Conservation (phyloP, 2,113 vertebrate species). For the Corythoichthys haematopterus region DNA sequence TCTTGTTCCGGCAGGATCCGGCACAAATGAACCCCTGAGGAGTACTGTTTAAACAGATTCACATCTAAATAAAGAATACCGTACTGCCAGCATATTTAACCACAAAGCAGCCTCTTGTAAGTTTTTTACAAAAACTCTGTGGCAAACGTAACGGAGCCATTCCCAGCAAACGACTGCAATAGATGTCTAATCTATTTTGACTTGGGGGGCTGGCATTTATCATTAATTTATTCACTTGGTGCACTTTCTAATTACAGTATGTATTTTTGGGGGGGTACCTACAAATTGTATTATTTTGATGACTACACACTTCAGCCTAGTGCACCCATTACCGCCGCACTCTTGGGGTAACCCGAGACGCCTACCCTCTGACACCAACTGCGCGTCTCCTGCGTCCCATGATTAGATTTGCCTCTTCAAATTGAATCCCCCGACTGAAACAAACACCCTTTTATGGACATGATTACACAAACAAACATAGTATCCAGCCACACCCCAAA, state of each 20-base stretch:
- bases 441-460: constrained; percentile 56
- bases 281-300: constrained; percentile 17
- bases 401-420: constrained; percentile 67
- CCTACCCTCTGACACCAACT: constrained; percentile 49
- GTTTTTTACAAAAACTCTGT: no score
- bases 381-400: constrained; percentile 52
- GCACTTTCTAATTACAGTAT: constrained; percentile 19
- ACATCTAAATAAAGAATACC: no score
- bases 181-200: no score
- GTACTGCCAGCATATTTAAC: no score
- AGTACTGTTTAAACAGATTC: no score
- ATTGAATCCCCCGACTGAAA: constrained; percentile 64
- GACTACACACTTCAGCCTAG: constrained; percentile 7
- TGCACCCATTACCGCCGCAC: constrained; percentile 31
- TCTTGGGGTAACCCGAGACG: constrained; percentile 55
- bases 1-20: no score
- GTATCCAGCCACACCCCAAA: constrained; percentile 33
- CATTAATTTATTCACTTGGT: not conserved
- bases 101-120: no score
- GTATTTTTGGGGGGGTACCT: not conserved
- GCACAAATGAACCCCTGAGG: no score
- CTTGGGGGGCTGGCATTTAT: no score
- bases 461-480: constrained; percentile 31
- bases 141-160: no score
- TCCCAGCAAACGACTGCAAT: no score